A percentile compares a stretch with the other conserved stretches of the same genome.
These are phyloP conservation scores for Vanacampus margaritifer DNA, from an alignment of 2,113 vertebrate species.

Conservation along the genomic window DNA sequence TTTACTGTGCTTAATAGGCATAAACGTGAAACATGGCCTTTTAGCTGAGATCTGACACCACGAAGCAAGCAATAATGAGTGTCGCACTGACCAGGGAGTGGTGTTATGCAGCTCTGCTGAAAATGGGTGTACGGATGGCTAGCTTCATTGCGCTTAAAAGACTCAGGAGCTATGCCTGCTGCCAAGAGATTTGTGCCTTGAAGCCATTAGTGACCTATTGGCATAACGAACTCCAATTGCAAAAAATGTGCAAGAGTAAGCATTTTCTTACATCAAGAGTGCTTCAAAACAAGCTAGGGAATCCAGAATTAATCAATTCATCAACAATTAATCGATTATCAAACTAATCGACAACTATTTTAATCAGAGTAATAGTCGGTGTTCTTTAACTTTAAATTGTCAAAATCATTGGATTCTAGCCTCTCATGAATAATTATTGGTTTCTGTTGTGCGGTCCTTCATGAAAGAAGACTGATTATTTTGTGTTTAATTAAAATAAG, in stretches of 20 bases:
- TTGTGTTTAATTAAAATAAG: no score
- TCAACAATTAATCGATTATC: no score
- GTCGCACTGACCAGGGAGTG: constrained; percentile 10
- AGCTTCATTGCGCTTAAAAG: constrained; percentile 17
- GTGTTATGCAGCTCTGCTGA: constrained; percentile 23
- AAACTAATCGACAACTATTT: no score
- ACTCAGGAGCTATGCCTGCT: constrained; percentile 14
- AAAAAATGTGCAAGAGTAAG: constrained; percentile 4
- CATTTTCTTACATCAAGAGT: background rate
- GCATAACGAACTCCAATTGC: constrained; percentile 1
- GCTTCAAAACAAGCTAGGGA: background rate
- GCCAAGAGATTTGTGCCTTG: constrained; percentile 14
- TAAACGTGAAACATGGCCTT: constrained; percentile 57
- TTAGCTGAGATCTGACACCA: constrained; percentile 51
- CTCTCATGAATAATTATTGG: no score
- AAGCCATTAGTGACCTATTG: background rate
- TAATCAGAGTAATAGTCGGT: no score
- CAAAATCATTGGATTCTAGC: no score
- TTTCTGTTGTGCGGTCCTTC: no score
- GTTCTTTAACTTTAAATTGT: no score
- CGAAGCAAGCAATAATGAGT: constrained; percentile 44
- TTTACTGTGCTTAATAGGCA: constrained; percentile 46
- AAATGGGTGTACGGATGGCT: constrained; percentile 17
- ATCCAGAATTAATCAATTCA: no score
- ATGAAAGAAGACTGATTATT: no score